These are phyloP conservation scores for Synergus umbraculus DNA, from an alignment of 2,888 invertebrate species.

Conservation along the genomic window DNA sequence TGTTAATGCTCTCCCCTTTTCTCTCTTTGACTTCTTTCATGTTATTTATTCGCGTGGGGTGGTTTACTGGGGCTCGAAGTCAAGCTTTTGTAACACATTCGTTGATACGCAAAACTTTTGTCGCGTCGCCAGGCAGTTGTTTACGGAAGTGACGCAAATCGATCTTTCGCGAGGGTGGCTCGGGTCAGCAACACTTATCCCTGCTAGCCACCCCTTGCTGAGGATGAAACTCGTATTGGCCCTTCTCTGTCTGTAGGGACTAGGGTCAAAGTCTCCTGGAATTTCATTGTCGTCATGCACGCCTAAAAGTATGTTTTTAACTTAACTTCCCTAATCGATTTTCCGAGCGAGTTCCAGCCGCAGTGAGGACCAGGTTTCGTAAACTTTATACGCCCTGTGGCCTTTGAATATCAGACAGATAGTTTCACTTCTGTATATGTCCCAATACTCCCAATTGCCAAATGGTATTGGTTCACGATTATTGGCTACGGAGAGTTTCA, in stretches of 20 bases:
- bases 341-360: neutral
- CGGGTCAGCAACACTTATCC: slow-evolving; percentile 55
- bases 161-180: slow-evolving; percentile 57
- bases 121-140: slow-evolving; percentile 53
- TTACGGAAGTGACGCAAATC: slow-evolving; percentile 65
- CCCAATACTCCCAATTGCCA: neutral
- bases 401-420: neutral
- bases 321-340: slow-evolving; percentile 33
- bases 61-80: neutral
- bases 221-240: slow-evolving; percentile 3
- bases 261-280: neutral
- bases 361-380: neutral
- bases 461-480: neutral
- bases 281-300: slow-evolving; percentile 7
- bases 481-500: neutral
- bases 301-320: slow-evolving; percentile 22
- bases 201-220: slow-evolving; percentile 26
- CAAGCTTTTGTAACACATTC: neutral
- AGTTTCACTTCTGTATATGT: neutral
- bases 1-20: neutral
- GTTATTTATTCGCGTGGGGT: neutral
- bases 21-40: neutral
- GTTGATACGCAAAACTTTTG: slow-evolving; percentile 6
- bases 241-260: no score
- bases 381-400: neutral